A percentile compares a stretch with the other conserved stretches of the same genome.
Conservation (phyloP, 2,888 invertebrate species). For the Parelbella ahira region DNA sequence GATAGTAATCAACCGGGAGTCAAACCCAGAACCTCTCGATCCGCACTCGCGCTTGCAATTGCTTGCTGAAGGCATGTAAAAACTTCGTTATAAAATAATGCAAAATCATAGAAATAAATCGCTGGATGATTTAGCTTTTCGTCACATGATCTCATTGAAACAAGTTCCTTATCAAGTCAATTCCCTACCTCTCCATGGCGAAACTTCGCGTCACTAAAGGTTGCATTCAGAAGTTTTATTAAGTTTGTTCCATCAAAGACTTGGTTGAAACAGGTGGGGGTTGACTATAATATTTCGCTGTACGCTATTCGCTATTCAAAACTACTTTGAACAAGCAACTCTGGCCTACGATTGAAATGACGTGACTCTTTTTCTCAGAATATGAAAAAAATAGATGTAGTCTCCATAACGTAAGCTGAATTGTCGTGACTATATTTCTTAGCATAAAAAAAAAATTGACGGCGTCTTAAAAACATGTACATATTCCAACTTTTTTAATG, state of each 20-base stretch:
- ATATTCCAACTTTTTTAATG: too few species aligned
- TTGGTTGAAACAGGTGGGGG: conserved; percentile 31
- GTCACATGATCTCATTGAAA: not conserved
- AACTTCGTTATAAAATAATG: too few species aligned
- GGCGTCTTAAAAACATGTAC: too few species aligned
- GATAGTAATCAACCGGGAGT: too few species aligned
- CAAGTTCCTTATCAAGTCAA: conserved; percentile 29
- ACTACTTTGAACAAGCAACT: conserved; percentile 45
- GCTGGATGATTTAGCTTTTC: too few species aligned
- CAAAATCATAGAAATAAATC: too few species aligned
- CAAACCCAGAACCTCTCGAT: too few species aligned
- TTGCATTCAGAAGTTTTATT: conserved; percentile 62
- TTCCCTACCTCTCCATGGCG: conserved; percentile 23
- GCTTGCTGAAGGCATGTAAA: too few species aligned
- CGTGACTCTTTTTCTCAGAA: conserved; percentile 14
- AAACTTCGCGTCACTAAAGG: conserved; percentile 42
- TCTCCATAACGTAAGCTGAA: not conserved
- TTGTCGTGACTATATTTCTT: too few species aligned
- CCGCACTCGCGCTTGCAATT: too few species aligned
- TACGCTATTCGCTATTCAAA: conserved; percentile 31
- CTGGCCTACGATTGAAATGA: conserved; percentile 26
- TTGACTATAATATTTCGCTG: conserved; percentile 38
- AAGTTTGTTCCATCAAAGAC: conserved; percentile 46
- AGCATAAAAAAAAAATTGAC: too few species aligned
- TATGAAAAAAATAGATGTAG: not conserved